phyloP scores from a whole-genome alignment of 2,797 vertebrate genomes.

The Aphelocoma californica region DNA sequence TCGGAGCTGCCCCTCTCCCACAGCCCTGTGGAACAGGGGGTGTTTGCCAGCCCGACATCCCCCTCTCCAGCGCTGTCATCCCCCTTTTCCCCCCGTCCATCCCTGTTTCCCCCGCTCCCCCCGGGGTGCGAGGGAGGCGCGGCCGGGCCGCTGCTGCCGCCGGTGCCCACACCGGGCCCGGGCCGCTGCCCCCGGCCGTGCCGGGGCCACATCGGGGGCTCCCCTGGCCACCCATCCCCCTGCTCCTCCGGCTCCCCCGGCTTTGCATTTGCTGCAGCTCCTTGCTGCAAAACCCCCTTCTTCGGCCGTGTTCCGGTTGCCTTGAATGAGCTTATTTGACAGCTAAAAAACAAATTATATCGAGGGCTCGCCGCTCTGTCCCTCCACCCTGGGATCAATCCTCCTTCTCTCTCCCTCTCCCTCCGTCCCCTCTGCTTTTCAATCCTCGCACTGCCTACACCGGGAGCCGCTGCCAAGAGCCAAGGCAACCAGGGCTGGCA shows the following conservation, averaged over 20 bases:
- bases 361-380: constrained; percentile 43
- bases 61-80: neutral
- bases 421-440: constrained; percentile 45
- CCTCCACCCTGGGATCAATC: constrained; percentile 38
- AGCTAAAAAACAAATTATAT: constrained; percentile 56
- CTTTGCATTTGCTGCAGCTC: constrained; percentile 42
- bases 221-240: neutral
- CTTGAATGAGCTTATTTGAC: constrained; percentile 70
- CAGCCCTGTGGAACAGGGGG: neutral
- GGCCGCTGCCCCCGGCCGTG: neutral
- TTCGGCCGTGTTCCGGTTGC: constrained; percentile 43
- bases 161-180: neutral
- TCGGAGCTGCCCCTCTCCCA: neutral
- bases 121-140: neutral
- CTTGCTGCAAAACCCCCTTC: constrained; percentile 49
- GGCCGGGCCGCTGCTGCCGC: neutral
- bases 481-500: constrained; percentile 67
- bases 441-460: constrained; percentile 53
- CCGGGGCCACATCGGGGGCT: neutral
- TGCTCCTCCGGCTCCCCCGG: neutral
- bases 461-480: constrained; percentile 68
- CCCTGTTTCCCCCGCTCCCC: neutral
- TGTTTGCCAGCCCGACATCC: neutral
- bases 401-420: constrained; percentile 39
- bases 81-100: neutral